Evolutionary conservation across 2,113 vertebrate species (phyloP), one percentile per base, ranked within the genome.

Genomic region (Scatophagus argus): DNA sequence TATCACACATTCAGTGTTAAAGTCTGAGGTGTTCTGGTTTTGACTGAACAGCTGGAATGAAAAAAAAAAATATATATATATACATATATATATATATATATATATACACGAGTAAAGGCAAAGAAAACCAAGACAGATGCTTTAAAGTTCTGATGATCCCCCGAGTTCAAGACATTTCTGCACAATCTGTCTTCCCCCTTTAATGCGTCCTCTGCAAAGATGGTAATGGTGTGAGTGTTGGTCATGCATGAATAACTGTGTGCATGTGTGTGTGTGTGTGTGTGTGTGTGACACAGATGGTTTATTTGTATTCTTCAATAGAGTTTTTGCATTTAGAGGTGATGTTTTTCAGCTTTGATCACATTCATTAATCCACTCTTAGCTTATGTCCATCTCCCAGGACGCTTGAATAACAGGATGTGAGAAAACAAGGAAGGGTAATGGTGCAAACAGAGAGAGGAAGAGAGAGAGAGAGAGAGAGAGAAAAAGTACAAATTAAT

Each of bases 131-230:
- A 73, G 21, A 61, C 41, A 19, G 38, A 85, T 46, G 69, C 51
- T 79, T 76, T 69, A 69, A 75, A 81, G 47, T 75, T 68, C 38
- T 74, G 62, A 82, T 65, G 76, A 49, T 36, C 64, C 70, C 44
- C 12, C 6, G 69, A 79, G 68, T 77, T 74, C 51, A 74, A 70
- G 41, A 6, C 52, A 81, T 79, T 76, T 47, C 71, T 64, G 56
- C 36, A 67, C 69, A 82, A 80, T 83, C 52, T 80, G 69, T 72
- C 75, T 63, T 65, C 74, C 46, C 34, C 58, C 64, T 70, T 58
- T 73, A 83, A 86, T 51, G 81, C 51, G 43, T 64, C 34, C 66
- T 77, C 71, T 86, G 66, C 76, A 74, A 76, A 82, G 63, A 78
- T 49, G 63, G 39, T 77, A 80, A 80, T 72, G 67, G 68, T 62